A percentile compares a stretch with the other conserved stretches of the same genome.
phyloP scores from a whole-genome alignment of 2,113 vertebrate species.

The Crotalus horridus region DNA sequence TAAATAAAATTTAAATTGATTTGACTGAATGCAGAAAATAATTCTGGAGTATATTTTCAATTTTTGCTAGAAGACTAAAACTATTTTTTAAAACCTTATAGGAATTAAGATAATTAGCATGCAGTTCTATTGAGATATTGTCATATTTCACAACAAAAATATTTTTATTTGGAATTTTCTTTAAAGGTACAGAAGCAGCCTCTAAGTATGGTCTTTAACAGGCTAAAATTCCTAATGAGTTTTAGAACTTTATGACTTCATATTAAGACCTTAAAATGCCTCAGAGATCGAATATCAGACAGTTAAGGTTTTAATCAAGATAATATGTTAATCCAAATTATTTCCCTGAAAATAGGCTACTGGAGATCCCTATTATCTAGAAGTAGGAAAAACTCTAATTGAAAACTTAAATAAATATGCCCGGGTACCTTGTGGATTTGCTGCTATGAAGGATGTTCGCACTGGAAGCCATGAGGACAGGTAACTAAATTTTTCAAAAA shows the following conservation, averaged over 20 bases:
- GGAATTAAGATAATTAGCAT: background rate
- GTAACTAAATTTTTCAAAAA: constrained; percentile 61
- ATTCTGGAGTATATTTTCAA: background rate
- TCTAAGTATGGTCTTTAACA: background rate
- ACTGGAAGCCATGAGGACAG: constrained; percentile 98
- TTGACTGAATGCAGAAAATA: background rate
- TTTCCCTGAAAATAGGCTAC: constrained; percentile 78
- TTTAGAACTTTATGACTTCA: background rate
- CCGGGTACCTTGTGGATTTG: constrained; percentile 94
- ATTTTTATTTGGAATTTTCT: background rate
- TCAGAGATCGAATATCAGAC: background rate
- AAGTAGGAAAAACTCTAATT: constrained; percentile 94
- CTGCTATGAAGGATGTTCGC: constrained; percentile 97
- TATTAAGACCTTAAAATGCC: background rate
- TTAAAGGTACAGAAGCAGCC: background rate
- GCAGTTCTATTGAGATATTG: background rate
- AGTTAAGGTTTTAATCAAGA: background rate
- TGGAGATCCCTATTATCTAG: constrained; percentile 94
- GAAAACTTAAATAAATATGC: constrained; percentile 98
- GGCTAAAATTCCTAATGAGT: background rate
- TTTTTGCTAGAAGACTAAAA: background rate
- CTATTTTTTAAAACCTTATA: background rate
- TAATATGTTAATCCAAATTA: background rate
- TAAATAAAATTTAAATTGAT: background rate
- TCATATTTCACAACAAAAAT: background rate